These are phyloP conservation scores for Proisotoma minuta DNA, from an alignment of 2,888 invertebrate genomes.

Conservation along the genomic window DNA sequence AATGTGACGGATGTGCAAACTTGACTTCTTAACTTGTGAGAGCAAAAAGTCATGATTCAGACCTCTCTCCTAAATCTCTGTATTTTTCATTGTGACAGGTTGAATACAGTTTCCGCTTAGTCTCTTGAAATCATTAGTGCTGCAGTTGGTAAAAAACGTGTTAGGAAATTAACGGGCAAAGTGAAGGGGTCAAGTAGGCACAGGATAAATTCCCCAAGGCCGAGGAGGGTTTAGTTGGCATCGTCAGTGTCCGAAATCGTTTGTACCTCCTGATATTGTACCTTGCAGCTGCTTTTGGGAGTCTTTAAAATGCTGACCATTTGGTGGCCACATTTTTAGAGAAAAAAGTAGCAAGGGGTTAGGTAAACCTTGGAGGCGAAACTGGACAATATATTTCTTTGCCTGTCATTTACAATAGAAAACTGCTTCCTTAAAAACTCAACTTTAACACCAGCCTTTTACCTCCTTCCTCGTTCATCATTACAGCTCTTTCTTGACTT, in stretches of 20 bases:
- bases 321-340: constrained; percentile 47
- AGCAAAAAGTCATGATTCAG: constrained; percentile 5
- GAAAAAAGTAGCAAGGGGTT: constrained; percentile 16
- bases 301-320: constrained; percentile 35
- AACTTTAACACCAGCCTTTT: constrained; percentile 23
- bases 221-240: not conserved
- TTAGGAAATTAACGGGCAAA: constrained; percentile 13
- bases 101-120: constrained; percentile 8
- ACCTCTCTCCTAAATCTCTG: not conserved
- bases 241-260: constrained; percentile 7
- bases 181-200: constrained; percentile 25
- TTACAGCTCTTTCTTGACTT: not conserved
- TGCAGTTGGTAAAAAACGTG: not conserved
- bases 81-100: constrained; percentile 4
- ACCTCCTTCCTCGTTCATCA: not conserved
- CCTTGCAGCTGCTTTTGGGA: not conserved
- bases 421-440: constrained; percentile 36
- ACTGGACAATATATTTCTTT: constrained; percentile 24
- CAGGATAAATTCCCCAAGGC: constrained; percentile 5
- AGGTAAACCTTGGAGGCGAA: constrained; percentile 10
- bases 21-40: constrained; percentile 1
- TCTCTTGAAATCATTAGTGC: not conserved
- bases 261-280: constrained; percentile 1
- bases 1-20: not conserved
- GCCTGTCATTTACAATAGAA: constrained; percentile 36